Evolutionary conservation across 2,888 invertebrate species (phyloP).

Genomic region (Ametastegia equiseti): DNA sequence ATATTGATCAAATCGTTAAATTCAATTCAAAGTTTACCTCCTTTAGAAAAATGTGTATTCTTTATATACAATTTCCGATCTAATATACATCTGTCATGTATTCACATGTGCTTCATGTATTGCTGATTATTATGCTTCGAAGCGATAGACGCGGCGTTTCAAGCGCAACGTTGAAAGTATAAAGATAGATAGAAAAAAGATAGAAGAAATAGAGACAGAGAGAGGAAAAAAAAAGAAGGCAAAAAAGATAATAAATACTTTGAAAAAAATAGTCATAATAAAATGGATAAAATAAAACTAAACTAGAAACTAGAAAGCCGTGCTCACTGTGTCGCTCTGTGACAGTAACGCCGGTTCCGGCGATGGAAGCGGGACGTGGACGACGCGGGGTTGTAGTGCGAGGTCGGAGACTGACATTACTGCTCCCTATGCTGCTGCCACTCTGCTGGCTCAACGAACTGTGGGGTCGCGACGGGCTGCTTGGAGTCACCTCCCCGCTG

Average conservation of each 20-base stretch:
- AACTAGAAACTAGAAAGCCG: conserved; percentile 63
- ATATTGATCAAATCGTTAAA: not conserved
- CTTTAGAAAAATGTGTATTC: not conserved
- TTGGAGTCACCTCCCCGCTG: conserved; percentile 87
- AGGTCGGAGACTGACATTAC: conserved; percentile 78
- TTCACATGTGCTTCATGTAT: not conserved
- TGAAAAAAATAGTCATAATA: no score
- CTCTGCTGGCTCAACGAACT: conserved; percentile 89
- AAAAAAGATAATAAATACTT: no score
- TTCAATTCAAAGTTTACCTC: not conserved
- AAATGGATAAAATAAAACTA: not conserved
- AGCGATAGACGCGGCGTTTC: not conserved
- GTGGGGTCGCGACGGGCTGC: conserved; percentile 88
- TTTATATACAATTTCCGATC: no score
- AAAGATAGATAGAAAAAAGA: conserved; percentile 46
- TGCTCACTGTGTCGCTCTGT: conserved; percentile 77
- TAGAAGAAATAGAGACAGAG: not conserved
- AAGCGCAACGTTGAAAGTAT: conserved; percentile 33
- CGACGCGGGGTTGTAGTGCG: conserved; percentile 82
- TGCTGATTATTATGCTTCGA: not conserved
- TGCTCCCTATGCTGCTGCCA: conserved; percentile 79
- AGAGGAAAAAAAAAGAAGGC: no score
- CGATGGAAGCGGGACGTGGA: conserved; percentile 89
- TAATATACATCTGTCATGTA: no score
- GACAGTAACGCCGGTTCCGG: conserved; percentile 88